A percentile compares a stretch with the other conserved stretches of the same genome.
phyloP scores from a whole-genome alignment of 1,140 invertebrate species.

The Ips typographus region DNA sequence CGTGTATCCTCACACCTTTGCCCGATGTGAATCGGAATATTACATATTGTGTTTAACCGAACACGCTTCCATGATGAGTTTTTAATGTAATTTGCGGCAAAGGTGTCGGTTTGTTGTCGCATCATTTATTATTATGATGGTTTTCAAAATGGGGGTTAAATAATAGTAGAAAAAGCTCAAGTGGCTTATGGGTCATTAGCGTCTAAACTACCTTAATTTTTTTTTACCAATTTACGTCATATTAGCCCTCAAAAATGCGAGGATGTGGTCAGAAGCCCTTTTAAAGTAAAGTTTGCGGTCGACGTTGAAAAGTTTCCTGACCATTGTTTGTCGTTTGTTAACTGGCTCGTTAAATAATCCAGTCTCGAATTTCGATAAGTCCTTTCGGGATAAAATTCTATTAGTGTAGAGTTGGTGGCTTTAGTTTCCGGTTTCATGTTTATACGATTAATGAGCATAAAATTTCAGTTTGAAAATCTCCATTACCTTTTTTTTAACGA shows the following conservation, averaged over 20 bases:
- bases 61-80: conserved; percentile 24
- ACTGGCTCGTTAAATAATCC: conserved; percentile 48
- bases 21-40: conserved; percentile 21
- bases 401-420: conserved; percentile 34
- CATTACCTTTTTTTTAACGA: too few species aligned
- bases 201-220: too few species aligned
- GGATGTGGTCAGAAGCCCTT: conserved; percentile 47
- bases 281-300: conserved; percentile 41
- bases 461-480: background rate
- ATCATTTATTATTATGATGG: background rate
- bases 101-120: conserved; percentile 5
- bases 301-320: conserved; percentile 47
- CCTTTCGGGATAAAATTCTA: conserved; percentile 38
- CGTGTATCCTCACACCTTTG: conserved; percentile 28
- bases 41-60: conserved; percentile 23
- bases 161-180: too few species aligned
- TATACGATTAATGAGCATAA: conserved; percentile 26
- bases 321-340: conserved; percentile 48
- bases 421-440: conserved; percentile 34
- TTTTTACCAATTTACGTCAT: conserved; percentile 6
- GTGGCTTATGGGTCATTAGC: too few species aligned
- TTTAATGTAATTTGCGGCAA: conserved; percentile 28
- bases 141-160: background rate
- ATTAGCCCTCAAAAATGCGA: conserved; percentile 6
- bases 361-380: conserved; percentile 41